Conservation (phyloP, 2,113 vertebrate species). For the Shinisaurus crocodilurus region DNA sequence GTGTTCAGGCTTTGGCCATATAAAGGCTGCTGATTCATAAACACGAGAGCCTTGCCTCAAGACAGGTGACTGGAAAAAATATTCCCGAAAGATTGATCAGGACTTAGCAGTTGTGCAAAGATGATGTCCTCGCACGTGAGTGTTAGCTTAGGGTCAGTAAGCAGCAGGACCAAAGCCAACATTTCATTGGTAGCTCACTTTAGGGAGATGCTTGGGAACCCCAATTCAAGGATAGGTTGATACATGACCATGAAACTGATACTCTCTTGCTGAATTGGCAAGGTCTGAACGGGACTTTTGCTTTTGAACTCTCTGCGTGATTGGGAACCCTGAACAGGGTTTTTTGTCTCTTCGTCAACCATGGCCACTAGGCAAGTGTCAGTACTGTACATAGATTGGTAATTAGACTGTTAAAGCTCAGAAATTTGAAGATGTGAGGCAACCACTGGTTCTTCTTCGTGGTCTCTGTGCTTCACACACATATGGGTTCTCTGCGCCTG, state of each 20-base stretch:
- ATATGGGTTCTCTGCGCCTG: no score
- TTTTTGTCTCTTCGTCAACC: no score
- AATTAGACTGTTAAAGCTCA: no score
- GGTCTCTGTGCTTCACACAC: no score
- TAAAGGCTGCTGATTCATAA: not conserved
- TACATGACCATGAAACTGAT: not conserved
- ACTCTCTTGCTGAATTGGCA: no score
- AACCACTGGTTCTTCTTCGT: no score
- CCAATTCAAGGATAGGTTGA: not conserved
- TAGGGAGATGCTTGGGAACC: not conserved
- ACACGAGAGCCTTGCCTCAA: not conserved
- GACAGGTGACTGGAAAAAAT: not conserved
- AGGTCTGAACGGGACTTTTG: no score
- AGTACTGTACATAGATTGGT: no score
- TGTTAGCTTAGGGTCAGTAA: not conserved
- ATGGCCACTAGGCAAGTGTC: no score
- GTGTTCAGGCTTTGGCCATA: constrained; percentile 41
- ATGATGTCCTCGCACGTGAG: not conserved
- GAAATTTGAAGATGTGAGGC: no score
- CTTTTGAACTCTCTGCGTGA: no score
- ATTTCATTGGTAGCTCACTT: not conserved
- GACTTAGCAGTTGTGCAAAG: not conserved
- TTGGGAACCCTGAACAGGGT: no score
- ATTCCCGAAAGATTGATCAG: not conserved
- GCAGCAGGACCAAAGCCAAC: not conserved